Base-by-base conservation (phyloP, 2,888 invertebrate species). In the Hanleya hanleyi region DNA sequence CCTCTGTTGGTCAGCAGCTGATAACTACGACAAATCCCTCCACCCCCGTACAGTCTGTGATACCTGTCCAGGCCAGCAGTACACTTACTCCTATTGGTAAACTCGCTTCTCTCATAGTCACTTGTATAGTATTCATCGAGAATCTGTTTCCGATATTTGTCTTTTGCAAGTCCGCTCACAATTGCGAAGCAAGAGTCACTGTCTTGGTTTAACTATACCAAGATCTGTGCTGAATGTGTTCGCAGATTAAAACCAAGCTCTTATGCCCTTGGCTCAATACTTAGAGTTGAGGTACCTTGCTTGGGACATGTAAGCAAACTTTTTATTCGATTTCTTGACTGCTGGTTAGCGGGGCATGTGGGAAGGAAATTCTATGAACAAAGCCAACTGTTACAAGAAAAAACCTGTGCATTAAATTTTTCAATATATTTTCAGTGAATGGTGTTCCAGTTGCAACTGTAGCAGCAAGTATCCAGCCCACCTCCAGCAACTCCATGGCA, bases 1-100 rank as follows among this genome's bases (percentile, higher is more conserved):
- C 94, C 6, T 92, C 94, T 33, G 92, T 93, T 68, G 95, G 95
- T 9, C 93, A 94, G 83, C 95, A 94, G 89, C 69, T 86, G 22
- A 82, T 86, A n/a, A 81, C 84, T 33, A 81, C 86, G 6, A 78
- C 84, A 15, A 70, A 64, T 37, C 71, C 37, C 0, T 47, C 79
- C 50, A 66, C 80, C 36, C 57, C 78, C 37, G 62, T 77, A 22
- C 77, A 75, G 67, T 67, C 74, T 70, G 74, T 77, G 41, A 62
- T 67, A 57, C 74, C 74, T 37, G 69, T 74, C 15, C 75, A 72
- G 50, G 69, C 70, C 29, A n/a, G n/a, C n/a, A n/a, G n/a, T n/a
- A n/a, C n/a, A n/a, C n/a, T n/a, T n/a, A n/a, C n/a, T n/a, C n/a
- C n/a, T n/a, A n/a, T n/a, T n/a, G n/a, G n/a, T n/a, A n/a, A n/a